Base-by-base conservation (phyloP, 1,140 invertebrate species). In the Drosophila melanica region DNA sequence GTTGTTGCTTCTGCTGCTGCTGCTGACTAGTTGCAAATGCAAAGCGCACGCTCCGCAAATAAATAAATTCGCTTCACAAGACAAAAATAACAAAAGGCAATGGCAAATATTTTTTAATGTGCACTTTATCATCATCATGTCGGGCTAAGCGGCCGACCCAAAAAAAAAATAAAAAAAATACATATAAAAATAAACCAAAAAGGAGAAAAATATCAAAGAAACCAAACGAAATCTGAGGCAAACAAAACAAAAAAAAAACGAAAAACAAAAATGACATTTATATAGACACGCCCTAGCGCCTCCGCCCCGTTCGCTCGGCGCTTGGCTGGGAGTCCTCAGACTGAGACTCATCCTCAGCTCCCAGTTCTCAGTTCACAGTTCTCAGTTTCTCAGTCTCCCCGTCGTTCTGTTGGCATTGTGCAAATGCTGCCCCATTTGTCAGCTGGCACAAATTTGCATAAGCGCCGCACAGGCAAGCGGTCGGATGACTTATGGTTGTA, bases 381-480 rank as follows among this genome's bases (percentile, higher is more conserved):
- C 30, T 30, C 30, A 30, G 30, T 8, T 30, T 30, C 20, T 30
- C 30, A 30, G 30, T 5, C 30, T 30, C 7, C 23, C 23, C 23
- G 30, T 33, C 30, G 30, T 5, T 5, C 9, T 33, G 30, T 33
- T 33, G 30, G 79, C 76, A 87, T 86, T 86, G 82, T 86, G 82
- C 82, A 86, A 86, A 86, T 86, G 79, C 82, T 87, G 82, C 81
- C 82, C 82, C 82, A 86, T 86, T 86, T 86, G 82, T 86, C 82
- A 86, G 82, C 75, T 86, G 82, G 68, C 82, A 86, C 82, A 86
- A 86, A 86, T 86, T 86, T 86, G 82, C 82, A 86, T 86, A 86
- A 86, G 82, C 82, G 82, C 45, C 82, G 79, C 73, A 72, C 73
- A 74, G 77, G 59, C 77, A 81, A 86, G 75, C 82, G 75, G 78